Evolutionary conservation across 35 echinoderm and acorn worm species (phyloP).

Genomic region (Ophiothrix spiculata): DNA sequence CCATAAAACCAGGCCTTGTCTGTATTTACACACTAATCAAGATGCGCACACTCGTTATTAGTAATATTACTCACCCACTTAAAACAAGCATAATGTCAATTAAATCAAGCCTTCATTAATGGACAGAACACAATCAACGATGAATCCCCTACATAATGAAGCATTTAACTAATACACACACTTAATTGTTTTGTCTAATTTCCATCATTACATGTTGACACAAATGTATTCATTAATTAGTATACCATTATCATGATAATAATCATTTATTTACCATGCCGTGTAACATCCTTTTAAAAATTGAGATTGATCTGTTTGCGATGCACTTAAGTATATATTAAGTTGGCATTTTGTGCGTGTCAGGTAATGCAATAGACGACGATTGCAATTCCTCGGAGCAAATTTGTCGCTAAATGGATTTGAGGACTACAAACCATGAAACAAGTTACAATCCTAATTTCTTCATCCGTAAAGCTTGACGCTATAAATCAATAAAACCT

Average conservation of each 20-base stretch:
- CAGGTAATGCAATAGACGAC: neutral
- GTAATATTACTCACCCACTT: neutral
- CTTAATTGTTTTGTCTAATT: slow-evolving; percentile 10
- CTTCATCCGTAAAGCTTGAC: neutral
- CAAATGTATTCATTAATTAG: neutral
- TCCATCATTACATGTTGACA: slow-evolving; percentile 2
- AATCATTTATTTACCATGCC: neutral
- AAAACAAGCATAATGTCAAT: neutral
- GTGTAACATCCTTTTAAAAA: neutral
- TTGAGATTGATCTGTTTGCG: neutral
- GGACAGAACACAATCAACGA: neutral
- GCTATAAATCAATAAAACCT: slow-evolving; percentile 9
- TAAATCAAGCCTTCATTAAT: neutral
- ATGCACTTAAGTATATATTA: neutral
- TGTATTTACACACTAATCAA: no score
- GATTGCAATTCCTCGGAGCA: neutral
- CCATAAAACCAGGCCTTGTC: no score
- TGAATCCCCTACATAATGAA: neutral
- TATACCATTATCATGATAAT: neutral
- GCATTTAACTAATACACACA: neutral
- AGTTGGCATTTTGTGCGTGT: neutral
- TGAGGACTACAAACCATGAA: slow-evolving; percentile 5
- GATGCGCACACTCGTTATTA: no score
- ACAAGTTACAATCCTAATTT: slow-evolving; percentile 2
- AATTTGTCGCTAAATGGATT: slow-evolving; percentile 13